Evolutionary conservation across 2,797 vertebrate genomes (phyloP).

Genomic region (Potorous gilbertii): DNA sequence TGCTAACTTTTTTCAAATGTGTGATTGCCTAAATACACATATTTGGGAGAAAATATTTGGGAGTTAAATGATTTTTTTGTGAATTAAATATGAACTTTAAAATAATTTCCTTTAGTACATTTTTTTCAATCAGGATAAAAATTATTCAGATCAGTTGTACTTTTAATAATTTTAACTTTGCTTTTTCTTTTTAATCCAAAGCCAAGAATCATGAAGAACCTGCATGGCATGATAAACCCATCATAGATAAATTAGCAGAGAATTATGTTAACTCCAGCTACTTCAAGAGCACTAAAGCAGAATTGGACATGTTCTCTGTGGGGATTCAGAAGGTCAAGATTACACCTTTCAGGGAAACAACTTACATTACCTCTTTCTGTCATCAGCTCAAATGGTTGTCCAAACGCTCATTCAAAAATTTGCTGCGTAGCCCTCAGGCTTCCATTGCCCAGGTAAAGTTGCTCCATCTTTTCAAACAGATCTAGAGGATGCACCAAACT

Average conservation of each 20-base stretch:
- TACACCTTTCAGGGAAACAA: conserved; percentile 80
- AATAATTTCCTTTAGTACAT: background rate
- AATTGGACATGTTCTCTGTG: conserved; percentile 85
- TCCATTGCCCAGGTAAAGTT: conserved; percentile 92
- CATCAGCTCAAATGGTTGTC: conserved; percentile 94
- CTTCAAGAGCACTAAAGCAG: conserved; percentile 83
- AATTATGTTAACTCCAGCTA: conserved; percentile 88
- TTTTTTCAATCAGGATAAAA: conserved; percentile 37
- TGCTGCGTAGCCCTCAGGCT: conserved; percentile 92
- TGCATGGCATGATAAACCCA: conserved; percentile 74
- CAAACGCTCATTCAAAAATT: conserved; percentile 91
- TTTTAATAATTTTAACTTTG: conserved; percentile 27
- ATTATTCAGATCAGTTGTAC: conserved; percentile 13
- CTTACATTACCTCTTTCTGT: conserved; percentile 91
- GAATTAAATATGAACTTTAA: background rate
- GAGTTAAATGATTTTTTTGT: background rate
- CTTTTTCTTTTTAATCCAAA: conserved; percentile 65
- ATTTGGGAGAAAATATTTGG: background rate
- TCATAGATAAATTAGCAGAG: conserved; percentile 87
- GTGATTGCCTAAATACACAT: background rate
- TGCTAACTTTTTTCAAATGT: conserved; percentile 25
- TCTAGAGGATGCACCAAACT: background rate
- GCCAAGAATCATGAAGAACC: conserved; percentile 26
- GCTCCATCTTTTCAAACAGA: background rate
- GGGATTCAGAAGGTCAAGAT: conserved; percentile 76